These are phyloP conservation scores for Himalopsyche kuldschensis DNA, from an alignment of 2,888 invertebrate genomes.

Conservation along the genomic window DNA sequence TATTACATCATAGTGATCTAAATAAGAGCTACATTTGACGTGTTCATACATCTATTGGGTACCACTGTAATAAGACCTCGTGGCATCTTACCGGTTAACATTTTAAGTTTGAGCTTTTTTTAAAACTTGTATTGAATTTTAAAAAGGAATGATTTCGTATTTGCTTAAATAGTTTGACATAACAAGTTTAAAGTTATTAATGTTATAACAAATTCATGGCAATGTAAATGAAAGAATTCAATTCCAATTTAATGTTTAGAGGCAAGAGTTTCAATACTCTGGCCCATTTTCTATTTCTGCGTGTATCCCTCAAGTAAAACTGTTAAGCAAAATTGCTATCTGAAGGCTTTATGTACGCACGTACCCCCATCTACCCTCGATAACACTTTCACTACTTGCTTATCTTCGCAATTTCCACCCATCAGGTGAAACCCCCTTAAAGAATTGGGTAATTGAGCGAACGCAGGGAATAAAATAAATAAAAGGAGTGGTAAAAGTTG, in stretches of 20 bases:
- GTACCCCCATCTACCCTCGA: background rate
- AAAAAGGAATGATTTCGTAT: too few species aligned
- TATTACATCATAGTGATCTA: too few species aligned
- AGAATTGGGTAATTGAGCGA: slow-evolving; percentile 22
- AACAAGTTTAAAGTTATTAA: too few species aligned
- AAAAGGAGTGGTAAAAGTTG: background rate
- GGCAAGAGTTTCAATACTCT: background rate
- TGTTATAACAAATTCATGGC: too few species aligned
- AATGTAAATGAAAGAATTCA: too few species aligned
- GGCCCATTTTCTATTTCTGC: background rate
- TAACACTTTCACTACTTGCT: background rate
- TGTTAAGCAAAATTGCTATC: background rate
- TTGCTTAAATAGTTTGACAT: too few species aligned
- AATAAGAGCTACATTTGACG: too few species aligned
- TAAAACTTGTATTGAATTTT: too few species aligned
- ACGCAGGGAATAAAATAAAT: slow-evolving; percentile 15
- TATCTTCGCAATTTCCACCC: background rate
- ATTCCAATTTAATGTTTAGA: background rate
- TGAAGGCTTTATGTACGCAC: background rate
- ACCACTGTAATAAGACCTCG: too few species aligned
- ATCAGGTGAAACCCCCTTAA: slow-evolving; percentile 7
- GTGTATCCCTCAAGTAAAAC: background rate
- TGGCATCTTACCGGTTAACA: too few species aligned
- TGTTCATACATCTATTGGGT: too few species aligned
- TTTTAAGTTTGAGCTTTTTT: too few species aligned